Conservation (phyloP, 2,797 vertebrate species). For the Lepus townsendii region DNA sequence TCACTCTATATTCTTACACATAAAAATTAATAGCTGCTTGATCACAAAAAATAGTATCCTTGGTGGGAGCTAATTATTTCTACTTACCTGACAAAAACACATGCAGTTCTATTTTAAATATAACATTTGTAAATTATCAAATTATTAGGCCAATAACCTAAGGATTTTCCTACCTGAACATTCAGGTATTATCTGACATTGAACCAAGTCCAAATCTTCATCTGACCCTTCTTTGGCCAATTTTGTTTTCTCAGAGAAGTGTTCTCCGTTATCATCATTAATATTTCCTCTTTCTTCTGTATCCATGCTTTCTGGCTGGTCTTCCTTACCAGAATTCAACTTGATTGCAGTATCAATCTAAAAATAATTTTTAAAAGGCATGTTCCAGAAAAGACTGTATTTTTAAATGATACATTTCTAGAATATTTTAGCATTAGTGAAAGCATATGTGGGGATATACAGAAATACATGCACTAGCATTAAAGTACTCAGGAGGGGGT, state of each 20-base stretch:
- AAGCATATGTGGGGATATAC: not conserved
- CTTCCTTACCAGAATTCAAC: slow-evolving; percentile 73
- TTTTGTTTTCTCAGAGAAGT: slow-evolving; percentile 50
- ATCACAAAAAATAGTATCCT: slow-evolving; percentile 33
- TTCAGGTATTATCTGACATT: not conserved
- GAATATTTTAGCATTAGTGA: slow-evolving; percentile 5
- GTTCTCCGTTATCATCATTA: slow-evolving; percentile 31
- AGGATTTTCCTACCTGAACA: slow-evolving; percentile 79
- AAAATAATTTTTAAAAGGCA: slow-evolving; percentile 64
- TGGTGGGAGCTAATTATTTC: slow-evolving; percentile 29
- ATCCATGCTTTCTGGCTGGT: slow-evolving; percentile 47
- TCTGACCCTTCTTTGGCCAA: slow-evolving; percentile 50
- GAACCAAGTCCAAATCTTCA: slow-evolving; percentile 8
- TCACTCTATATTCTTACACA: slow-evolving; percentile 12
- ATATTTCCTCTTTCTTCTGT: slow-evolving; percentile 59
- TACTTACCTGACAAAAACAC: slow-evolving; percentile 39
- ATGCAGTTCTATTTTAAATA: slow-evolving; percentile 40
- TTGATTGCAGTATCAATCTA: slow-evolving; percentile 79
- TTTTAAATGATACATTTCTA: slow-evolving; percentile 49
- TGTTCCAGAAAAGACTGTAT: not conserved
- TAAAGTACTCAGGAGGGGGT: not conserved
- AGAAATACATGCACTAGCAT: not conserved
- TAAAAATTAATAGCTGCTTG: slow-evolving; percentile 43
- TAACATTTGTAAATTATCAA: not conserved
- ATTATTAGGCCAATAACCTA: not conserved